Evolutionary conservation across 2,113 vertebrate species (phyloP).

Genomic region (Penelope pileata): DNA sequence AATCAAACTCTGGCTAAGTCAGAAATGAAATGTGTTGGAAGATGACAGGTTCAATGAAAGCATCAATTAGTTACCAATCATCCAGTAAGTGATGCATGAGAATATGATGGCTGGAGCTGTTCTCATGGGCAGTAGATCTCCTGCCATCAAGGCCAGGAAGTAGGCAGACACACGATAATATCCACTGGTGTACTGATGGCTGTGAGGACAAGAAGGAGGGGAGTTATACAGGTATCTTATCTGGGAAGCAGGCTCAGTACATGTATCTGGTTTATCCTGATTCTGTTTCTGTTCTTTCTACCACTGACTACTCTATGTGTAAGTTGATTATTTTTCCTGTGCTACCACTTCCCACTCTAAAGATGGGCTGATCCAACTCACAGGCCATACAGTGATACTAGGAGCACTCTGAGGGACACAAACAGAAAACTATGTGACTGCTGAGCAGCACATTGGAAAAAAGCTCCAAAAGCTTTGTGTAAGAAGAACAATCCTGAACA

Average conservation of each 20-base stretch:
- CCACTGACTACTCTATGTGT: background rate
- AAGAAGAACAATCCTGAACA: background rate
- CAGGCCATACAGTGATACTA: background rate
- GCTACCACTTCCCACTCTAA: background rate
- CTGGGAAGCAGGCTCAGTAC: background rate
- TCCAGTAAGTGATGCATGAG: slow-evolving; percentile 75
- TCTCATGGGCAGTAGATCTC: slow-evolving; percentile 77
- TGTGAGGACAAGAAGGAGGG: slow-evolving; percentile 51
- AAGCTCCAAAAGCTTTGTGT: background rate
- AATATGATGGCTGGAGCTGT: slow-evolving; percentile 70
- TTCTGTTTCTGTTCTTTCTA: background rate
- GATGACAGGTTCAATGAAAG: background rate
- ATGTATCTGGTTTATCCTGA: background rate
- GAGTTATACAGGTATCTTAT: slow-evolving; percentile 1
- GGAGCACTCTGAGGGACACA: background rate
- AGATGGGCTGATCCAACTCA: background rate
- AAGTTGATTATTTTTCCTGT: background rate
- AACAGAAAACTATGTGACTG: background rate
- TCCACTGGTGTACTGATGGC: slow-evolving; percentile 77
- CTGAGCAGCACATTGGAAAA: background rate
- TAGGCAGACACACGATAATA: slow-evolving; percentile 74
- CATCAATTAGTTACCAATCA: slow-evolving; percentile 72
- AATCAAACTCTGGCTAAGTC: background rate
- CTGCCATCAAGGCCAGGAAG: slow-evolving; percentile 73
- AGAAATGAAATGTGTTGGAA: background rate